Percentiles rank a stretch among this genome's conserved stretches.
Conservation (phyloP, 2,888 invertebrate genomes). For the Cephus pygmeus region DNA sequence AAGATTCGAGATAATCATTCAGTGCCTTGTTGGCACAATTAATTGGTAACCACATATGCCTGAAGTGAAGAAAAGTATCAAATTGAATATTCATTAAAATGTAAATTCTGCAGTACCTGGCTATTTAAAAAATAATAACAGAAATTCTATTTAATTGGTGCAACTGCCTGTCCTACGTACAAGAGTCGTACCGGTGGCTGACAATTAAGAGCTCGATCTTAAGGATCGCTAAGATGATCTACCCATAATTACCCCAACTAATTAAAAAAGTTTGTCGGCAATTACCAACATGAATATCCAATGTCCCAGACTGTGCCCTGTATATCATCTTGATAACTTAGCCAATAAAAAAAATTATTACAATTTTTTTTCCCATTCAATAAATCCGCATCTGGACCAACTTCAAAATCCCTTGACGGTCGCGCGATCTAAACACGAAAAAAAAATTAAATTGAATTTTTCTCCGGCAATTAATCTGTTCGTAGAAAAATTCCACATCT, state of each 20-base stretch:
- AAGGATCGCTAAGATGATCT: slow-evolving; percentile 23
- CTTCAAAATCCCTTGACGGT: too few relatives aligned
- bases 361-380: too few relatives aligned
- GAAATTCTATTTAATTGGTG: slow-evolving; percentile 60
- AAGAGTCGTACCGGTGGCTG: slow-evolving; percentile 24
- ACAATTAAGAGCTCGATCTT: slow-evolving; percentile 57
- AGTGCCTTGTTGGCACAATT: too few relatives aligned
- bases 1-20: too few relatives aligned
- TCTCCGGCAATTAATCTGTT: too few relatives aligned
- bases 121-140: slow-evolving; percentile 56
- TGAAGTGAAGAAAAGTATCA: too few relatives aligned
- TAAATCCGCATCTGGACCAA: too few relatives aligned
- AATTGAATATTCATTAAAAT: slow-evolving; percentile 56
- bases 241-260: slow-evolving; percentile 53
- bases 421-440: not conserved
- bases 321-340: too few relatives aligned
- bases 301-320: not conserved
- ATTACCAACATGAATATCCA: slow-evolving; percentile 53
- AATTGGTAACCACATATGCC: too few relatives aligned
- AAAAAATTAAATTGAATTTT: not conserved
- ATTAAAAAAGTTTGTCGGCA: slow-evolving; percentile 60
- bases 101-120: slow-evolving; percentile 49
- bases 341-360: too few relatives aligned
- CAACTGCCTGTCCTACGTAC: slow-evolving; percentile 32
- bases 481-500: too few relatives aligned